Conservation (phyloP, 1,140 invertebrate genomes). For the Metopolophium dirhodum region DNA sequence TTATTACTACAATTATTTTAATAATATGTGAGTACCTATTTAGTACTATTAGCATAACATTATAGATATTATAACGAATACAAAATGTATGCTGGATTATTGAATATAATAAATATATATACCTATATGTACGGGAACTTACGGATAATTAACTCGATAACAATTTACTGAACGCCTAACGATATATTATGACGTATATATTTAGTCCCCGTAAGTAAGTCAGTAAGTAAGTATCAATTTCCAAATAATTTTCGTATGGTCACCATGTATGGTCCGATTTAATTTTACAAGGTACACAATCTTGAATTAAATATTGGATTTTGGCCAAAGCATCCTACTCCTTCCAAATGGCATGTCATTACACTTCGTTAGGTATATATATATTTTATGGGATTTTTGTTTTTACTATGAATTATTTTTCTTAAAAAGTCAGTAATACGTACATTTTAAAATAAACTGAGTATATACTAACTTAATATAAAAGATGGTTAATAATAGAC, state of each 20-base stretch:
- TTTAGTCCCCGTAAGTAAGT: background rate
- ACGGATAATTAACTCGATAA: background rate
- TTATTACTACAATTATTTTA: constrained; percentile 3
- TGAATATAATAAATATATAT: background rate
- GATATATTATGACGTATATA: background rate
- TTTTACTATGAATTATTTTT: background rate
- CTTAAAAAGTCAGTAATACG: background rate
- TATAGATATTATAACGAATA: background rate
- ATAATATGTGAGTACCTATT: background rate
- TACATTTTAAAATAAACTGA: background rate
- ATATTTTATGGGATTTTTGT: background rate
- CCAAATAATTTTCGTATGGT: background rate
- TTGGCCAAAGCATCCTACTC: constrained; percentile 31
- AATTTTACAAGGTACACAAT: background rate
- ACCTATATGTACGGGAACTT: background rate
- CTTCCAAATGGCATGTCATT: background rate
- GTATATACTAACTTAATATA: background rate
- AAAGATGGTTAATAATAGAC: background rate
- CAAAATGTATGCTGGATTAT: background rate
- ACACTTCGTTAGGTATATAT: background rate
- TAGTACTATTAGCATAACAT: background rate
- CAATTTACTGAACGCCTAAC: background rate
- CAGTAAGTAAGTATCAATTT: background rate
- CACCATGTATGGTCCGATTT: constrained; percentile 17
- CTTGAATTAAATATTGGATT: constrained; percentile 33